Evolutionary conservation across 2,888 invertebrate genomes (phyloP).

Genomic region (Hanleya hanleyi): DNA sequence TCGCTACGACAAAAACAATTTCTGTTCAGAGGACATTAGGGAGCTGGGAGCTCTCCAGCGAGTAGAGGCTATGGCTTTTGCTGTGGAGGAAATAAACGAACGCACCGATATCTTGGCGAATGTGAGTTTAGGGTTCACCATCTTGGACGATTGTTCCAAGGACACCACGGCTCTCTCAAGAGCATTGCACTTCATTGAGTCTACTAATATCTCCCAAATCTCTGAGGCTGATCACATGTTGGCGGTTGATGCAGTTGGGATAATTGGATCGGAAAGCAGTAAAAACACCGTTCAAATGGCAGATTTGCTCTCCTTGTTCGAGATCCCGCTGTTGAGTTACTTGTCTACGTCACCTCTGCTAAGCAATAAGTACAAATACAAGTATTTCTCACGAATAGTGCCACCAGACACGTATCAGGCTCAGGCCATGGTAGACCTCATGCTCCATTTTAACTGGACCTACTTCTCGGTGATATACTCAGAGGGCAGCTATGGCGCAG

Average conservation of each 20-base stretch:
- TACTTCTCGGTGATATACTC: constrained; percentile 45
- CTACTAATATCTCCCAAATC: background rate
- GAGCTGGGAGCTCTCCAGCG: constrained; percentile 50
- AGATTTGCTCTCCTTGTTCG: constrained; percentile 40
- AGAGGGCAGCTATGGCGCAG: constrained; percentile 42
- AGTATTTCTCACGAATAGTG: constrained; percentile 44
- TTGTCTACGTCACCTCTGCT: constrained; percentile 42
- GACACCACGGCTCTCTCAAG: constrained; percentile 50
- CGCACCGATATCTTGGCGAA: constrained; percentile 40
- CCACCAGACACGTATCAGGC: constrained; percentile 45
- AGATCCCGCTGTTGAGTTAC: constrained; percentile 47
- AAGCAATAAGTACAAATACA: constrained; percentile 36
- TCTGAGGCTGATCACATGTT: background rate
- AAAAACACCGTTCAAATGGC: constrained; percentile 41
- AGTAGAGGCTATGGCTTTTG: constrained; percentile 53
- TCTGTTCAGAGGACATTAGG: constrained; percentile 38
- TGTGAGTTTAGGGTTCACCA: constrained; percentile 48
- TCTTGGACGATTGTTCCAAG: constrained; percentile 59
- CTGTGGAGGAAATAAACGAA: constrained; percentile 50
- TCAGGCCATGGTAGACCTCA: constrained; percentile 37
- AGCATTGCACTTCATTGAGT: constrained; percentile 48
- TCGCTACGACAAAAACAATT: constrained; percentile 18
- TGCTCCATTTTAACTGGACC: constrained; percentile 43
- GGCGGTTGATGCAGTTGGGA: constrained; percentile 36
- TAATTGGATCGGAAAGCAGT: constrained; percentile 48